Evolutionary conservation across 1,140 invertebrate genomes (phyloP).

Genomic region (Leptestheria dahalacensis): DNA sequence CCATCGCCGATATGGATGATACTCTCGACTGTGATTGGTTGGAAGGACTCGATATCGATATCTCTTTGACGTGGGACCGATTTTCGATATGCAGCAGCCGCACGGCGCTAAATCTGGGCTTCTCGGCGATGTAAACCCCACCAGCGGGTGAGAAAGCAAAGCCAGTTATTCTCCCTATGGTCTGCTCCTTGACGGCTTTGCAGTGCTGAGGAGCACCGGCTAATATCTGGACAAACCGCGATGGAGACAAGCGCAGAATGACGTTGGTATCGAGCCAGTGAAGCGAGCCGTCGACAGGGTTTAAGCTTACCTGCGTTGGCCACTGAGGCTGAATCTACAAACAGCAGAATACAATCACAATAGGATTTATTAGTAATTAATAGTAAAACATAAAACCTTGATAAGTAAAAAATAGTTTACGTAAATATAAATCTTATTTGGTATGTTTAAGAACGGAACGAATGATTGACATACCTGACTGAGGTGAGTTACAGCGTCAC

Average conservation of each 20-base stretch:
- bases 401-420: too few relatives aligned
- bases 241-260: slow-evolving; percentile 76
- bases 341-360: too few relatives aligned
- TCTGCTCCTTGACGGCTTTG: slow-evolving; percentile 28
- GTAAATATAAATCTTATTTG: too few relatives aligned
- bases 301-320: slow-evolving; percentile 84
- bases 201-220: slow-evolving; percentile 84
- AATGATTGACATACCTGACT: neutral
- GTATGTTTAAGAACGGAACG: neutral
- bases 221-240: slow-evolving; percentile 62
- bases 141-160: slow-evolving; percentile 84
- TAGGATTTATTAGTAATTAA: neutral
- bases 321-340: slow-evolving; percentile 67
- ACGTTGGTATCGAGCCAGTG: slow-evolving; percentile 91
- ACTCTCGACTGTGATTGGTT: neutral
- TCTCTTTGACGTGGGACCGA: slow-evolving; percentile 9
- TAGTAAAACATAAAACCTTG: too few relatives aligned
- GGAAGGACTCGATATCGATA: neutral
- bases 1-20: slow-evolving; percentile 24
- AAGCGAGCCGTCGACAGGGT: slow-evolving; percentile 79
- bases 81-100: slow-evolving; percentile 53
- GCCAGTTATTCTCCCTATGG: slow-evolving; percentile 30
- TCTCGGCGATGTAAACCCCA: slow-evolving; percentile 89
- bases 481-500: neutral
- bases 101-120: slow-evolving; percentile 74